Base-by-base conservation (phyloP, 64 coral and sea anemone species). In the Dendronephthya gigantea region DNA sequence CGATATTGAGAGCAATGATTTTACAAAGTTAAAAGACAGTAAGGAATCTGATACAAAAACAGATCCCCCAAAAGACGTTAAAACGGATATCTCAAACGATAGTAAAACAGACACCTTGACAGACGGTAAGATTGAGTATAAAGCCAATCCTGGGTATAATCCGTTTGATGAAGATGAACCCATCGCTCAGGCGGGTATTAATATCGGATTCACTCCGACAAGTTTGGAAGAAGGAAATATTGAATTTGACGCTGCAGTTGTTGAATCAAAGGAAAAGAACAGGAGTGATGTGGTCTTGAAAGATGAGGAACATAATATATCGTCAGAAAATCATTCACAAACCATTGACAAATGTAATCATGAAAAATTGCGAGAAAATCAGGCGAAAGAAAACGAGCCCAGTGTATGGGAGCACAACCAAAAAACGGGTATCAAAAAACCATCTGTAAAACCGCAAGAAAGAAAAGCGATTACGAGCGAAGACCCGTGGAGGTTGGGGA, bases 121-220 rank as follows among this genome's bases (percentile, higher is more conserved):
- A 22, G 7, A 3, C 22, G 51, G 68, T 47, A 84, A 84, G 23
- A 66, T 74, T 47, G 68, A 84, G 4, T 49, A 9, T 76, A 83
- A 84, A 84, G 50, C 88, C 5, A 90, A 84, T 47, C 72, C 30
- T 35, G 62, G 30, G 14, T 90, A 52, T 79, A 90, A 90, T 85
- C 88, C 88, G 23, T 88, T 90, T 52, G 88, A 87, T 31, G 83
- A 86, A 39, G 85, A 87, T 47, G 70, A 94, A 11, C 56, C 83
- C 38, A 48, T 50, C 9, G 2, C 17, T 5, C 28, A 62, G 12
- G 62, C 36, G 23, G 35, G 30, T 19, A 30, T 28, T 13, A 51
- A 68, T 50, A 38, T 29, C 28, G 66, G 50, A 35, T 32, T 32
- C 49, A 37, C 19, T 86, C 52, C 68, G 43, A 76, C 38, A 81